phyloP scores from a whole-genome alignment of 2,888 invertebrate genomes.

The Meliscaeva auricollis region DNA sequence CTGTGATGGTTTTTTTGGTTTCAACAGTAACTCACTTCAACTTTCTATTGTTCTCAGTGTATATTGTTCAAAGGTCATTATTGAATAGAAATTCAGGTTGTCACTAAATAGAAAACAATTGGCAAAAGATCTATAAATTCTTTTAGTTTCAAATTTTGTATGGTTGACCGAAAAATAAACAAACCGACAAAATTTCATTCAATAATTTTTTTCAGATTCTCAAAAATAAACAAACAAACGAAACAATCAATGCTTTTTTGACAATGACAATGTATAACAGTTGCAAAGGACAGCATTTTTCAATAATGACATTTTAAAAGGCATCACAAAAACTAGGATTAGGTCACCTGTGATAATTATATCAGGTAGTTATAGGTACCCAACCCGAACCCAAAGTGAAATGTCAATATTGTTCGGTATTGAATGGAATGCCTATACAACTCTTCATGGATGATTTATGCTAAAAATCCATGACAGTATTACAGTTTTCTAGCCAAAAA shows the following conservation, averaged over 20 bases:
- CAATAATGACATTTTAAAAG: slow-evolving; percentile 9
- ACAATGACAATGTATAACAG: not conserved
- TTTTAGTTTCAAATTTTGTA: not conserved
- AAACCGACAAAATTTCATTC: slow-evolving; percentile 6
- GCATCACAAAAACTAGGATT: too few species aligned
- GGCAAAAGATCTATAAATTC: not conserved
- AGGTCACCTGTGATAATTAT: not conserved
- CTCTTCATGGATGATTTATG: too few species aligned
- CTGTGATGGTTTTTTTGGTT: slow-evolving; percentile 23
- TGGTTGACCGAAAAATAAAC: slow-evolving; percentile 32
- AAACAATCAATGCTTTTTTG: slow-evolving; percentile 20
- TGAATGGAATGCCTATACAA: too few species aligned
- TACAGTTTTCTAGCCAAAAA: too few species aligned
- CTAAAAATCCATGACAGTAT: too few species aligned
- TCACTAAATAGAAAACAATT: not conserved
- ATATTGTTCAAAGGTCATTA: slow-evolving; percentile 2
- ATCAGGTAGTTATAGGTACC: not conserved
- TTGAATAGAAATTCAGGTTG: not conserved
- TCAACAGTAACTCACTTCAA: slow-evolving; percentile 1
- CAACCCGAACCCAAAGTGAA: not conserved
- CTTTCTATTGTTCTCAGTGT: slow-evolving; percentile 3
- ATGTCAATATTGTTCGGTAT: not conserved
- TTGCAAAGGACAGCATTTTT: slow-evolving; percentile 7
- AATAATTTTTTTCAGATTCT: not conserved
- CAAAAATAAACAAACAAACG: not conserved